A percentile compares a stretch with the other conserved stretches of the same genome.
Conservation (phyloP, 2,113 vertebrate species). For the Phalacrocorax carbo region DNA sequence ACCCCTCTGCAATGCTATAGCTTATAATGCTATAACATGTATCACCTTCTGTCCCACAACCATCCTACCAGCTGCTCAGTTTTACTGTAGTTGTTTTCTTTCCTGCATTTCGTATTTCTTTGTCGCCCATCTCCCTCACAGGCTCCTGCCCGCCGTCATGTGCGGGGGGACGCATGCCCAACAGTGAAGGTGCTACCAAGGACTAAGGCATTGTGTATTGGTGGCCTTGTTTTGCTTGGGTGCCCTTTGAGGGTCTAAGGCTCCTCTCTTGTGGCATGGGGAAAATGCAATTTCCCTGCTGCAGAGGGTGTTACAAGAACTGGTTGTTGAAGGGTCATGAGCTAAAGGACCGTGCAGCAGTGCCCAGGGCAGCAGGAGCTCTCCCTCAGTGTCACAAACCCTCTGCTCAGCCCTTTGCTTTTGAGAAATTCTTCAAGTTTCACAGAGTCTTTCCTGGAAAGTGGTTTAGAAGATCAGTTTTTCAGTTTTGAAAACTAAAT, state of each 20-base stretch:
- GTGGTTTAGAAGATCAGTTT: not conserved
- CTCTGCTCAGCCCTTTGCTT: not conserved
- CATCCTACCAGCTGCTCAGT: not conserved
- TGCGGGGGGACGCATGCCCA: not conserved
- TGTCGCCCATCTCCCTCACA: accelerated
- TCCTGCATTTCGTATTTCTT: not conserved
- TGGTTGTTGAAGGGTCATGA: not conserved
- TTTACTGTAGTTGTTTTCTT: not conserved
- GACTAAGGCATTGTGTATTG: accelerated
- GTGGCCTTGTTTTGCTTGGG: not conserved
- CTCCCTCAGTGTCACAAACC: not conserved
- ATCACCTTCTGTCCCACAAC: not conserved
- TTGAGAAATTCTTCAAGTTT: not conserved
- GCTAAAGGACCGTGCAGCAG: not conserved
- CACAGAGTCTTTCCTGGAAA: not conserved
- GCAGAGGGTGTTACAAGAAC: not conserved
- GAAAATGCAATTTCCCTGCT: not conserved
- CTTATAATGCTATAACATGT: not conserved
- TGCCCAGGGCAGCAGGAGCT: not conserved
- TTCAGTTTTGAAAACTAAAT: not conserved
- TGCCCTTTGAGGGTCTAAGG: not conserved
- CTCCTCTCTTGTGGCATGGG: not conserved
- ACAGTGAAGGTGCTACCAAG: not conserved
- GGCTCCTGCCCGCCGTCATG: not conserved
- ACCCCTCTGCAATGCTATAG: not conserved